Conservation (phyloP, 2,888 invertebrate genomes). For the Amphimallon solstitiale region DNA sequence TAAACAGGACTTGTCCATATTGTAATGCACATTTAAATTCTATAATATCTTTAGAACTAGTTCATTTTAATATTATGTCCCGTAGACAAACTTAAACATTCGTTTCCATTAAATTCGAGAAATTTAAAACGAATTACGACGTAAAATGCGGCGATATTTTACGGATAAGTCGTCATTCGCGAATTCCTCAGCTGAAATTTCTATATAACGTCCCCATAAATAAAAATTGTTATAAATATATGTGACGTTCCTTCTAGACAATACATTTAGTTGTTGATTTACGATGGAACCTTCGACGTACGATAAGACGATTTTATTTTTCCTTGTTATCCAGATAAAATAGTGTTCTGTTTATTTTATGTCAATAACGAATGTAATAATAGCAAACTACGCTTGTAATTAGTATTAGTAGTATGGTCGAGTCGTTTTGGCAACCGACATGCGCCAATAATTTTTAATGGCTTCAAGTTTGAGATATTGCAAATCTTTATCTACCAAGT, state of each 20-base stretch:
- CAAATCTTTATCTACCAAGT: too few relatives aligned
- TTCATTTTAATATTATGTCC: conserved; percentile 4
- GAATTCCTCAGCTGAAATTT: conserved; percentile 26
- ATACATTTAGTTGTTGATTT: conserved; percentile 32
- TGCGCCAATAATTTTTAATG: too few relatives aligned
- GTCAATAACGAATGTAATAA: too few relatives aligned
- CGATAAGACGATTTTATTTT: not conserved
- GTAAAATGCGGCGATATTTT: conserved; percentile 27
- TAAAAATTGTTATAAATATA: conserved; percentile 32
- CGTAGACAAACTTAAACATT: conserved; percentile 24
- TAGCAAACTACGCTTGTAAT: too few relatives aligned
- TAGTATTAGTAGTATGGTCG: too few relatives aligned
- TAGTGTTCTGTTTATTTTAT: not conserved
- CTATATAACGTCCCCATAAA: conserved; percentile 34
- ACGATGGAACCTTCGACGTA: not conserved
- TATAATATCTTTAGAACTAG: too few relatives aligned
- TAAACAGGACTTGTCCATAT: too few relatives aligned
- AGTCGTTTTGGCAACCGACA: too few relatives aligned
- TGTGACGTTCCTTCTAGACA: conserved; percentile 18
- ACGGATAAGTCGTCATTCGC: conserved; percentile 28
- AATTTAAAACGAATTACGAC: conserved; percentile 33
- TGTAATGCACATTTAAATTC: too few relatives aligned
- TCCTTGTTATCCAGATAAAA: not conserved
- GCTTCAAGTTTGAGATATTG: too few relatives aligned
- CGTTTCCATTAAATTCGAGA: conserved; percentile 24